These are phyloP conservation scores for Pleuronectes platessa DNA, from an alignment of 2,113 vertebrate species.

Conservation along the genomic window DNA sequence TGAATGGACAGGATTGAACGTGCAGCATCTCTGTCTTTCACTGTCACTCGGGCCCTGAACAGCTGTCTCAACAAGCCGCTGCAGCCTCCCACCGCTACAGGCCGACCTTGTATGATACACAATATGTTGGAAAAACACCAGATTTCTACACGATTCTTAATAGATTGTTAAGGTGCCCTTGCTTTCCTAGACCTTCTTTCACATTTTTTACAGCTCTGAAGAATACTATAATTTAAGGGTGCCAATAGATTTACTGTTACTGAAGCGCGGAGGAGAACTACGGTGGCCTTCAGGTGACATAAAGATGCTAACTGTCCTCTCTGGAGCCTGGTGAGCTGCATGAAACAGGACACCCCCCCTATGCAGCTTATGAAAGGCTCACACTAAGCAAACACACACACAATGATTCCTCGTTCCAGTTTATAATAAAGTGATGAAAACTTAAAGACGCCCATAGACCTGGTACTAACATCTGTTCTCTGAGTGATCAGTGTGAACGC, in stretches of 20 bases:
- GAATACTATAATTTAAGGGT: too few species aligned
- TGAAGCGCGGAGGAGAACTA: background rate
- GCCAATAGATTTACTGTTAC: background rate
- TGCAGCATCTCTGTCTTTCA: constrained; percentile 15
- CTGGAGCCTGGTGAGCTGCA: background rate
- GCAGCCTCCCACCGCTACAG: constrained; percentile 17
- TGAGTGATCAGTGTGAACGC: too few species aligned
- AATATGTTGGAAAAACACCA: constrained; percentile 6
- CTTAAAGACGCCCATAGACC: background rate
- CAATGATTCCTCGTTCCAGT: background rate
- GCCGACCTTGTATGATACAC: background rate
- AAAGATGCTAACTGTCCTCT: too few species aligned
- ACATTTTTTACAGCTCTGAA: background rate
- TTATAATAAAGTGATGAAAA: background rate
- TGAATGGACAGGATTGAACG: background rate
- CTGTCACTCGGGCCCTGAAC: constrained; percentile 19
- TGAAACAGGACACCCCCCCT: background rate
- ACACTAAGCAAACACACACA: background rate
- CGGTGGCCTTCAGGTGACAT: background rate
- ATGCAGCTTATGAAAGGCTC: background rate
- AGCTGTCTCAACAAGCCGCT: constrained; percentile 66
- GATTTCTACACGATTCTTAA: background rate
- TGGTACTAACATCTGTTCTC: too few species aligned
- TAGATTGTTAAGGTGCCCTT: background rate
- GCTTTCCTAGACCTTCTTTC: background rate